Evolutionary conservation across 2,113 vertebrate species (phyloP).

Genomic region (Zosterops pallidus): DNA sequence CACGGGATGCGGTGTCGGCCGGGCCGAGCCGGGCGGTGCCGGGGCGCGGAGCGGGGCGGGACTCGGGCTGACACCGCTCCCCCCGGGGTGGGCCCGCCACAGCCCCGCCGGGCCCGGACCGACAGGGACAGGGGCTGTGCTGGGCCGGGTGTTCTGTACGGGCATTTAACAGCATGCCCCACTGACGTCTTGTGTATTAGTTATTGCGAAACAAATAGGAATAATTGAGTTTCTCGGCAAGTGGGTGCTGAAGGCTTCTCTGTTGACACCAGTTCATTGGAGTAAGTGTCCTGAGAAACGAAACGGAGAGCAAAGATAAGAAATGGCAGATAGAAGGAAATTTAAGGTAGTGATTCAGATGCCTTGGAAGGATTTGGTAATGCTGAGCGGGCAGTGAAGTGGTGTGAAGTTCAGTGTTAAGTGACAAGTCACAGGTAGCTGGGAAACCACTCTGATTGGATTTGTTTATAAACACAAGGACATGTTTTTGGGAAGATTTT

Average conservation of each 20-base stretch:
- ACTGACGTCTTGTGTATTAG: fast-evolving
- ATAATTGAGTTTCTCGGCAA: fast-evolving
- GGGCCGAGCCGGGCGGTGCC: too few relatives aligned
- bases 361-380: not conserved
- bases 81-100: not conserved
- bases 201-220: fast-evolving
- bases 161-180: fast-evolving
- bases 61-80: not conserved
- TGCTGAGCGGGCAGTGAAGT: not conserved
- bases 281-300: fast-evolving
- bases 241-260: not conserved
- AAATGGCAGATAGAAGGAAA: fast-evolving
- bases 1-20: too few relatives aligned
- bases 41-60: too few relatives aligned
- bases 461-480: not conserved
- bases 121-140: fast-evolving
- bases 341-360: fast-evolving
- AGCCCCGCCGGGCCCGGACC: not conserved
- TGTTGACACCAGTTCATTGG: fast-evolving
- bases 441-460: not conserved
- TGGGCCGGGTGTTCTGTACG: fast-evolving
- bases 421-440: fast-evolving
- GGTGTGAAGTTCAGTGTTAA: not conserved
- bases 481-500: too few relatives aligned
- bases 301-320: fast-evolving